These are phyloP conservation scores for Pelusios castaneus DNA, from an alignment of 2,113 vertebrate genomes.

Conservation along the genomic window DNA sequence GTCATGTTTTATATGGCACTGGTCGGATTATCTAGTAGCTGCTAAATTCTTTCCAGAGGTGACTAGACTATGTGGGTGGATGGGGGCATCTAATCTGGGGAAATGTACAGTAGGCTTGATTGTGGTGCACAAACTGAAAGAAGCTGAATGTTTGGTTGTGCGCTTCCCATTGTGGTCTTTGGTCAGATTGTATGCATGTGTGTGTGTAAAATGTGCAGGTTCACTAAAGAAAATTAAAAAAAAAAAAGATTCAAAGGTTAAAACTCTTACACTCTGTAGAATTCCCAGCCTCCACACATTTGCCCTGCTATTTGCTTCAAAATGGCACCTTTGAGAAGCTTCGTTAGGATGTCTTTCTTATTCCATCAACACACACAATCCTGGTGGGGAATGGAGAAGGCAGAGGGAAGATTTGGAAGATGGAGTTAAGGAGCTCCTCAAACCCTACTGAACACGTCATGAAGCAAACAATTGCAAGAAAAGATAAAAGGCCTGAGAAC, in stretches of 20 bases:
- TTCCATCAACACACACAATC: background rate
- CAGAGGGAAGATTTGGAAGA: background rate
- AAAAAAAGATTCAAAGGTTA: background rate
- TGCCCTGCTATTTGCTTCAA: background rate
- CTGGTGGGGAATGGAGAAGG: background rate
- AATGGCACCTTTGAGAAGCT: background rate
- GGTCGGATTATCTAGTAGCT: background rate
- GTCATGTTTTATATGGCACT: background rate
- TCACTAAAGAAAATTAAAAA: fast-evolving
- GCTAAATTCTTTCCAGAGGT: background rate
- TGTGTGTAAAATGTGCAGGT: background rate
- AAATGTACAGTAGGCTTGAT: conserved; percentile 33
- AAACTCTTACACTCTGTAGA: background rate
- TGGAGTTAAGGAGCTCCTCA: background rate
- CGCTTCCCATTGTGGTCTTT: background rate
- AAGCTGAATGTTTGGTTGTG: background rate
- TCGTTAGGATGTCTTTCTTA: background rate
- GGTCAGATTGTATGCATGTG: background rate
- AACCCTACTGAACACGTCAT: background rate
- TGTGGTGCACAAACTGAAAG: background rate
- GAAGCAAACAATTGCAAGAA: conserved; percentile 48
- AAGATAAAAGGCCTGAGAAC: conserved; percentile 53
- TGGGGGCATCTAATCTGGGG: conserved; percentile 23
- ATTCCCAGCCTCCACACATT: background rate
- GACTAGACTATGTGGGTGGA: background rate